Evolutionary conservation across 2,888 invertebrate species (phyloP).

Genomic region (Agrochola macilenta): DNA sequence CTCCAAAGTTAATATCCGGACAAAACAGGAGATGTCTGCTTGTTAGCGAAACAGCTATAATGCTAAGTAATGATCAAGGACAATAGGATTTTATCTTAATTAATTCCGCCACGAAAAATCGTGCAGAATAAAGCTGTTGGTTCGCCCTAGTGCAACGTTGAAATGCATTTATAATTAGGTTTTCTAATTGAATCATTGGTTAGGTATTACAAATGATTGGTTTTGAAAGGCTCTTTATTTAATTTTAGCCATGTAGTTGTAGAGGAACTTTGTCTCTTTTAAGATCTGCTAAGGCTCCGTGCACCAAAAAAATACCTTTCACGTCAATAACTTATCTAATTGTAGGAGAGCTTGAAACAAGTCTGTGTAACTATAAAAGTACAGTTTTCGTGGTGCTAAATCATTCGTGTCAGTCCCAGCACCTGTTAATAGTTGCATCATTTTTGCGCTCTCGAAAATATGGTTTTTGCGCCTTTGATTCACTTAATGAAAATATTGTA

Average conservation of each 20-base stretch:
- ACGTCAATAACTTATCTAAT: too few species aligned
- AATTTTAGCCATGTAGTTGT: too few species aligned
- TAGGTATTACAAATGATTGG: background rate
- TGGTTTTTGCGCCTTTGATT: too few species aligned
- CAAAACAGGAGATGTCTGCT: constrained; percentile 35
- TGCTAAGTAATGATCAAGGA: constrained; percentile 52
- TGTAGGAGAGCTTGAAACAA: too few species aligned
- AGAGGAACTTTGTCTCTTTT: background rate
- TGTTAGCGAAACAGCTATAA: constrained; percentile 43
- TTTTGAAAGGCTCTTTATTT: background rate
- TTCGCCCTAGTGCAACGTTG: constrained; percentile 2
- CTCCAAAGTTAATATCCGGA: constrained; percentile 15
- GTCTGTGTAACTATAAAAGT: too few species aligned
- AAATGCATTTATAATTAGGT: background rate
- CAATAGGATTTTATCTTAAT: constrained; percentile 60
- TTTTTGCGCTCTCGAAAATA: too few species aligned
- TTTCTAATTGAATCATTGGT: background rate
- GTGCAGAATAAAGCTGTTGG: constrained; percentile 28
- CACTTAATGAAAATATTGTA: too few species aligned
- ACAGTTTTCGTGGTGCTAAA: too few species aligned
- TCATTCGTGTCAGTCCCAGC: too few species aligned
- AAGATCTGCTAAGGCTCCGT: background rate
- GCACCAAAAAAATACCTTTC: too few species aligned
- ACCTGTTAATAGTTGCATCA: too few species aligned
- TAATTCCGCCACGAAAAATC: constrained; percentile 53